Conservation (phyloP, 2,113 vertebrate genomes). For the Mugil cephalus region DNA sequence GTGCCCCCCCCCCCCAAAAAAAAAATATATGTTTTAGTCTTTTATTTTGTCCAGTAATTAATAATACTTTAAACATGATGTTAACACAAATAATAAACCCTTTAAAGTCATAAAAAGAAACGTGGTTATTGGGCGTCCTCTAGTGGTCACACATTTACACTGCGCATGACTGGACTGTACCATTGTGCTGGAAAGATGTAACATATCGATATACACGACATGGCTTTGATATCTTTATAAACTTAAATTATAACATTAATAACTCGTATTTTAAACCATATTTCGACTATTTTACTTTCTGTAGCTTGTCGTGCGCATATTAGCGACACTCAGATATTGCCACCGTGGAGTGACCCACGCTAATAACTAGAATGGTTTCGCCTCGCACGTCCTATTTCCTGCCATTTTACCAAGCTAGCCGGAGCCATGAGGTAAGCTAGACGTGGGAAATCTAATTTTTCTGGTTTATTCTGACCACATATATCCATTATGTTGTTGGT, state of each 20-base stretch:
- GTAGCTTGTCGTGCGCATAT: not conserved
- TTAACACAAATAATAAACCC: not conserved
- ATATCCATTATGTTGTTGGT: rapidly evolving
- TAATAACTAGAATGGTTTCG: slow-evolving; percentile 44
- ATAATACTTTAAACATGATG: not conserved
- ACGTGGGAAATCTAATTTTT: not conserved
- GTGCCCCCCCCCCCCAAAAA: too few species aligned
- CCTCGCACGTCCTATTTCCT: slow-evolving; percentile 17
- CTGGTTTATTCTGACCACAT: not conserved
- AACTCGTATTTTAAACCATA: not conserved
- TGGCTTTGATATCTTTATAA: not conserved
- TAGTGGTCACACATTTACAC: not conserved
- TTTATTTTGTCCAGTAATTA: not conserved
- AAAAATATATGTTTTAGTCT: not conserved
- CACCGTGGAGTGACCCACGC: slow-evolving; percentile 5
- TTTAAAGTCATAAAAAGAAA: not conserved
- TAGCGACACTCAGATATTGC: not conserved
- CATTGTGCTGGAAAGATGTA: not conserved
- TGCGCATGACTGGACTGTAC: slow-evolving; percentile 35
- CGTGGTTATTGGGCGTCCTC: slow-evolving; percentile 11
- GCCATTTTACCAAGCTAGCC: slow-evolving; percentile 36
- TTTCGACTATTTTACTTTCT: not conserved
- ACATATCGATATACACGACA: rapidly evolving
- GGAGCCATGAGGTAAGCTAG: slow-evolving; percentile 72
- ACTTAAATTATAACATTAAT: rapidly evolving